phyloP scores from a whole-genome alignment of 2,888 invertebrate species.

The Athalia cordata region DNA sequence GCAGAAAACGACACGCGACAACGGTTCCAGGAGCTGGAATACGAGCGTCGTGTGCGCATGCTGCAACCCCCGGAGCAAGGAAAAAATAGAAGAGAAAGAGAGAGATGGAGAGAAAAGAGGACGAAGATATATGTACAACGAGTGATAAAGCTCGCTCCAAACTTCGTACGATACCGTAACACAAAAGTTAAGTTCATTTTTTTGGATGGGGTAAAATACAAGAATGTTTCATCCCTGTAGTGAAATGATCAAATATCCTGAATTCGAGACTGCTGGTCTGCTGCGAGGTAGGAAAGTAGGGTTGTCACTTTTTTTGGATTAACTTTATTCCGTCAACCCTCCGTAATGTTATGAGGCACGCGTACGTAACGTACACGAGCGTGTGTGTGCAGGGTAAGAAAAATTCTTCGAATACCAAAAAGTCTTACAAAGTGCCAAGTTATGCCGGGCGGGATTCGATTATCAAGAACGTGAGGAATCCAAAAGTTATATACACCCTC shows the following conservation, averaged over 20 bases:
- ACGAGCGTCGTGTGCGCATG: slow-evolving; percentile 27
- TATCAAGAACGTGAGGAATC: slow-evolving; percentile 12
- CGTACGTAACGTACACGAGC: too few species aligned
- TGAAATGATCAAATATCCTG: not conserved
- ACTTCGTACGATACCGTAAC: not conserved
- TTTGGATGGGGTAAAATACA: not conserved
- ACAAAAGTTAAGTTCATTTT: too few species aligned
- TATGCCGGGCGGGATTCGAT: slow-evolving; percentile 10
- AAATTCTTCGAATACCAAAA: not conserved
- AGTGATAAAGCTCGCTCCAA: not conserved
- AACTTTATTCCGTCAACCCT: too few species aligned
- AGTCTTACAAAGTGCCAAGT: not conserved
- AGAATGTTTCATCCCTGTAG: not conserved
- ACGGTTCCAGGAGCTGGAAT: slow-evolving; percentile 28
- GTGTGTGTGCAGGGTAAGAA: too few species aligned
- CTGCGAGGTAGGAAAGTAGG: too few species aligned
- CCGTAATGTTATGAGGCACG: too few species aligned
- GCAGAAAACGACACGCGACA: slow-evolving; percentile 43
- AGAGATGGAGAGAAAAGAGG: not conserved
- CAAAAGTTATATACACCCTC: not conserved
- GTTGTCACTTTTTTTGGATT: too few species aligned
- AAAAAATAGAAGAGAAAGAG: not conserved
- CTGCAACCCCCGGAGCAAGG: slow-evolving; percentile 36
- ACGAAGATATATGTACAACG: not conserved
- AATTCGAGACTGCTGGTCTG: too few species aligned